Base-by-base conservation (phyloP, 2,797 vertebrate genomes). In the Phrynocephalus forsythii region DNA sequence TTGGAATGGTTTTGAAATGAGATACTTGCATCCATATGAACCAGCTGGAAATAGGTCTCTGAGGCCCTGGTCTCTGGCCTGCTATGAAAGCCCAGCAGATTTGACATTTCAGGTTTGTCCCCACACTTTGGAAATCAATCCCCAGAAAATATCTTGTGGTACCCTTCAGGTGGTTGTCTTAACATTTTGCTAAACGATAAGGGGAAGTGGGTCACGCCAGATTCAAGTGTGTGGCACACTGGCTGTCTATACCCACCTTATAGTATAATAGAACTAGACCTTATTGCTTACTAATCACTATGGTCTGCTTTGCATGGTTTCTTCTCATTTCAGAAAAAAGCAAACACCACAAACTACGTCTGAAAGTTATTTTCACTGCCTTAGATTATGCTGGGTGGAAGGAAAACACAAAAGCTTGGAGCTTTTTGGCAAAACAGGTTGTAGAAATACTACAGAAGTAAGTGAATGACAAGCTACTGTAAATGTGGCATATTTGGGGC, bases 321-420 rank as follows among this genome's bases (percentile, higher is more conserved):
- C 4, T 83, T 84, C 9, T 87, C 86, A 20, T 94, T 95, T 8
- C 94, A 99, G 99, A 94, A 7, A 95, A 96, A 89, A 86, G 90
- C 11, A 93, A 92, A 68, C 88, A 97, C 60, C 87, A 28, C 6
- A 92, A 90, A 0, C 95, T 97, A 85, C 97, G 97, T 7, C 92
- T 99, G 8, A 90, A 88, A 60, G 96, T 99, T 1, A 87, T 97
- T 81, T 97, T 99, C 90, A 96, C 97, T 68, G 95, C 96, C 81
- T 95, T 99, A 80, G 99, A 99, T 95, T 98, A 97, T 52, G 94
- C 96, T 89, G 97, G 97, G 80, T 99, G 98, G 97, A 98, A 97
- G 84, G 96, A 92, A 91, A 97, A 96, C 76, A 1, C 96, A 56
- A 96, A 95, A 26, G 97, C 96, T 0, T 99, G 99, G 99, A 97